Percentiles rank a stretch among this genome's conserved stretches.
These are phyloP conservation scores for Rhamphomyia laevipes DNA, from an alignment of 2,888 invertebrate species.

Conservation along the genomic window DNA sequence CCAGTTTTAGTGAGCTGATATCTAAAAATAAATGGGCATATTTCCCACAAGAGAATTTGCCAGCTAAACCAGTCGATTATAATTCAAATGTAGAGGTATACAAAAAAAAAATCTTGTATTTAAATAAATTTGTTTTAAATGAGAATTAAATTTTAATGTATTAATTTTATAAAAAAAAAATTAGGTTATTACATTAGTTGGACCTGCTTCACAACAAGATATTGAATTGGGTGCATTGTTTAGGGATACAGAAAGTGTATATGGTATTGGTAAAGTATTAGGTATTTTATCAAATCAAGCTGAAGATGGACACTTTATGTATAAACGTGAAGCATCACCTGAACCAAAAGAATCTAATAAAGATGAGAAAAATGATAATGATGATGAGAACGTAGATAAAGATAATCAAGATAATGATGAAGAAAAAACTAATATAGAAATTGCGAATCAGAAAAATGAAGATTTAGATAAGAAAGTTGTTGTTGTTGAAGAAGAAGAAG, in stretches of 20 bases:
- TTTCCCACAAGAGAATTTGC: slow-evolving; percentile 45
- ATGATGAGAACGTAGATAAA: neutral
- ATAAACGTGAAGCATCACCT: slow-evolving; percentile 24
- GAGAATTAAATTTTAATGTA: neutral
- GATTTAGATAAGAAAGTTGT: neutral
- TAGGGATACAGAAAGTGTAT: slow-evolving; percentile 44
- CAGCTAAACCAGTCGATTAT: slow-evolving; percentile 47
- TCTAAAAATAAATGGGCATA: slow-evolving; percentile 42
- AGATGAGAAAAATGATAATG: neutral
- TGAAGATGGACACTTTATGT: slow-evolving; percentile 29
- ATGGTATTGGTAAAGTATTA: slow-evolving; percentile 45
- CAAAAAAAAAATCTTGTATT: slow-evolving; percentile 4
- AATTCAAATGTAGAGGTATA: slow-evolving; percentile 48
- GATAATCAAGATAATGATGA: neutral
- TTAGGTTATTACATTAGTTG: slow-evolving; percentile 45
- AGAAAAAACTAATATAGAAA: neutral
- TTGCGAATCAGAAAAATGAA: neutral
- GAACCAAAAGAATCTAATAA: neutral
- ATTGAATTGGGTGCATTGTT: slow-evolving; percentile 47
- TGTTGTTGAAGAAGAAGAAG: neutral
- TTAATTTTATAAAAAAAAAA: neutral
- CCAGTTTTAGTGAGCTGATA: slow-evolving; percentile 44
- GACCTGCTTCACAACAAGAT: slow-evolving; percentile 47
- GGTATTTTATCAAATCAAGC: slow-evolving; percentile 43
- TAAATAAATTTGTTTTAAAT: neutral